Base-by-base conservation (phyloP, 1,140 invertebrate genomes). In the Trichonephila clavipes region DNA sequence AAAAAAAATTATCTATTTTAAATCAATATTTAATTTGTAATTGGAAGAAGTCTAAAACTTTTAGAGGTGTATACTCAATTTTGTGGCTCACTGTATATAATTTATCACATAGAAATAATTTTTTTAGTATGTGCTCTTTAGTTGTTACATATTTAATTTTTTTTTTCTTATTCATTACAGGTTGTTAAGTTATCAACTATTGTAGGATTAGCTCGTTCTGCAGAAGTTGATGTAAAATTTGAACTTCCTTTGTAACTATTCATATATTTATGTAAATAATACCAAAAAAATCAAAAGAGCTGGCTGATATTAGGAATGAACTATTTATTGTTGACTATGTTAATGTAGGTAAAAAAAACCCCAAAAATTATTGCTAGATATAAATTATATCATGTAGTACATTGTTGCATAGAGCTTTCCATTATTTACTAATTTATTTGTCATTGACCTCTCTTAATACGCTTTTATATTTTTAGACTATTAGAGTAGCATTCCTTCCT, bases 161-260 rank as follows among this genome's bases (percentile, higher is more conserved):
- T 51, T n/a, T 51, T 8, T 8, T 8, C 44, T 93, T 92, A 94
- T 94, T 81, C 88, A 64, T 95, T 95, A 58, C 95, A 96, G 96
- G 95, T 95, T 87, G 98, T 99, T 1, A 99, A 99, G 96, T 96
- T 99, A 66, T 99, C 99, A 1, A 98, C 98, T 95, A 99, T 99
- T 95, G 98, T 99, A 1, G 97, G 97, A 94, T 96, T 99, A 94
- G 99, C 99, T 12, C 97, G 97, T 95, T 97, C 98, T 95, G 98
- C 98, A 92, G 97, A 98, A 95, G 97, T 99, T 94, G 98, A 98
- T 96, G 98, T 99, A 88, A 99, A 99, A 95, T 99, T 99, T 96
- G 98, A 99, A 96, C 97, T 99, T 95, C 98, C 99, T 90, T 96
- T 97, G 92, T 97, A 97, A 96, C 44, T 94, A 77, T 44, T 19